Evolutionary conservation across 2,888 invertebrate genomes (phyloP), one percentile per base, ranked within the genome.

Genomic region (Pterobdella sp.): DNA sequence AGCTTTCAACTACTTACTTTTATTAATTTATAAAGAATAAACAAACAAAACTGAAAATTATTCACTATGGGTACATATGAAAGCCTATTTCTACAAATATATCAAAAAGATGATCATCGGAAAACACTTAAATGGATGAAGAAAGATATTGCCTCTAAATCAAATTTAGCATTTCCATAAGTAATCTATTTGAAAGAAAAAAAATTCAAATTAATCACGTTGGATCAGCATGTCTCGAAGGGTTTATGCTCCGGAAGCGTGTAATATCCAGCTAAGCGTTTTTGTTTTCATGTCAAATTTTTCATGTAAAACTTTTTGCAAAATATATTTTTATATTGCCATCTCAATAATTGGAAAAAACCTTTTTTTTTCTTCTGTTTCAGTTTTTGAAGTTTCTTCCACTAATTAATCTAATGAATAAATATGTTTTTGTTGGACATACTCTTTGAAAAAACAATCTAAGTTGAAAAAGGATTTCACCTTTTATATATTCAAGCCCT

Each of bases 401-500:
- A 56, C 10, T 56, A 56, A 56, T 56, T 26, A 56, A 4, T n/a
- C n/a, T 18, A 56, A 56, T 56, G 60, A 56, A 56, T 18, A 22
- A 56, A 18, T 56, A 56, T 56, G 60, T 56, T n/a, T 56, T 42
- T 42, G 10, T 42, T 42, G 7, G 49, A 42, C 49, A 42, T 42
- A n/a, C n/a, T 42, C 7, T 42, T 56, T 4, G 60, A 56, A 4
- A 56, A 22, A 56, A 56, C 18, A 3, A 22, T 56, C 7, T 3
- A 56, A 56, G 10, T 4, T 56, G 60, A 22, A 56, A 56, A 56
- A 56, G 60, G n/a, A 14, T 56, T 56, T 22, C n/a, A 56, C n/a
- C 60, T 56, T 56, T 56, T 56, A 56, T 56, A 56, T 56, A 56
- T 56, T 56, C 60, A 4, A 56, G 60, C 60, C 60, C 60, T 22